Evolutionary conservation across 1,140 invertebrate genomes (phyloP).

Genomic region (Centruroides vittatus): DNA sequence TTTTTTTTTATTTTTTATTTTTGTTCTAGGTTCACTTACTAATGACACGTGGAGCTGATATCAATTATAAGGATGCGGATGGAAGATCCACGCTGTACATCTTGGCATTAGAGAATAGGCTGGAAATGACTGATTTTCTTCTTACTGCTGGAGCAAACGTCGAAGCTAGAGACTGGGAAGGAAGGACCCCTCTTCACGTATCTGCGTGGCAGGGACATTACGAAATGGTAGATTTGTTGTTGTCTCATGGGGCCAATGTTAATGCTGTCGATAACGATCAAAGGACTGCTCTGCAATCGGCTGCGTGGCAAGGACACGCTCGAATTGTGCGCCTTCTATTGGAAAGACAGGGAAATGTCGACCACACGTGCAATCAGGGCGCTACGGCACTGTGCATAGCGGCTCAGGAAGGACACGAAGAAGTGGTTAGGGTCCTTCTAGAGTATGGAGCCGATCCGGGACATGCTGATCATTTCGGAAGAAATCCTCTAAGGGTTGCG

Average conservation of each 20-base stretch:
- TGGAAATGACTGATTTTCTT: conserved; percentile 67
- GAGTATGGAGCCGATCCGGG: conserved; percentile 81
- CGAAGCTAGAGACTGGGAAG: conserved; percentile 76
- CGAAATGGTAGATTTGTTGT: conserved; percentile 76
- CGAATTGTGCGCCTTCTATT: conserved; percentile 67
- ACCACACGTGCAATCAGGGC: conserved; percentile 79
- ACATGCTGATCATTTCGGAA: conserved; percentile 79
- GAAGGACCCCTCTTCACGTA: conserved; percentile 79
- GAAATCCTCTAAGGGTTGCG: conserved; percentile 59
- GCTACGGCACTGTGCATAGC: conserved; percentile 67
- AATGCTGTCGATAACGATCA: conserved; percentile 80
- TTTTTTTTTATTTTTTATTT: background rate
- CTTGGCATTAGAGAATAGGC: conserved; percentile 73
- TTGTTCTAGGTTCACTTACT: conserved; percentile 36
- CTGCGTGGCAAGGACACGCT: conserved; percentile 86
- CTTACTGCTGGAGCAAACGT: conserved; percentile 64
- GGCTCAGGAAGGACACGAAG: conserved; percentile 69
- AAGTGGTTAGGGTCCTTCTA: conserved; percentile 69
- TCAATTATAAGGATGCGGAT: conserved; percentile 81
- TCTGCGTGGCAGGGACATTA: conserved; percentile 84
- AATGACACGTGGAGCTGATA: conserved; percentile 59
- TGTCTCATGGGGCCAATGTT: conserved; percentile 57
- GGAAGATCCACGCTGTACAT: conserved; percentile 83
- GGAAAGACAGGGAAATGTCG: conserved; percentile 55
- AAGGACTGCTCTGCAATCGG: conserved; percentile 77